A percentile compares a stretch with the other conserved stretches of the same genome.
Conservation (phyloP, 53 echinoderm and acorn worm species). For the Paelopatides confundens region DNA sequence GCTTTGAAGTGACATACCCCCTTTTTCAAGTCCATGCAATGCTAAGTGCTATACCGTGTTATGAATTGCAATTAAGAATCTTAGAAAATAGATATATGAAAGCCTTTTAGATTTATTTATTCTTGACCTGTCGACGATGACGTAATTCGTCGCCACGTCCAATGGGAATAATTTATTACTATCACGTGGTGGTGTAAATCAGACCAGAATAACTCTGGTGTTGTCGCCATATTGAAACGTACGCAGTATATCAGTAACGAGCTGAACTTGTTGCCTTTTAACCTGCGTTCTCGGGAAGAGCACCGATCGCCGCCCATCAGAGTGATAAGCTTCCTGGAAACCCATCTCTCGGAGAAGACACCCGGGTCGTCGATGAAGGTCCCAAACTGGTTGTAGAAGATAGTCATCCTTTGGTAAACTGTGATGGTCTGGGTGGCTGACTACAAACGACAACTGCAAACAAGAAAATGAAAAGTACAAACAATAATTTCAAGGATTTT, state of each 20-base stretch:
- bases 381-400: conserved; percentile 71
- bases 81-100: no score
- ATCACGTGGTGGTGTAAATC: neutral
- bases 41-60: no score
- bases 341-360: conserved; percentile 64
- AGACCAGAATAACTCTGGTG: conserved; percentile 44
- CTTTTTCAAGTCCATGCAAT: no score
- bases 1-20: no score
- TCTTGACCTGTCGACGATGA: neutral
- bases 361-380: conserved; percentile 69
- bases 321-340: conserved; percentile 42
- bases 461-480: no score
- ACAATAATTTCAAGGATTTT: no score
- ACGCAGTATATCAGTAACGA: conserved; percentile 41
- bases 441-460: conserved; percentile 43
- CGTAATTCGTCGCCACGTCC: neutral
- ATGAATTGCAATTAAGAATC: no score
- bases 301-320: conserved; percentile 27
- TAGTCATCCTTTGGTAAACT: conserved; percentile 58
- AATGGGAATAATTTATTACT: neutral
- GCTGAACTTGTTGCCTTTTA: conserved; percentile 13
- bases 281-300: conserved; percentile 3
- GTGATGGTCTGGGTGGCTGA: conserved; percentile 46
- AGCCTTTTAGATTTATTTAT: no score
- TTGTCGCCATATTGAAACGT: conserved; percentile 53